Conservation (phyloP, 2,797 vertebrate genomes). For the Labeo calbasu region DNA sequence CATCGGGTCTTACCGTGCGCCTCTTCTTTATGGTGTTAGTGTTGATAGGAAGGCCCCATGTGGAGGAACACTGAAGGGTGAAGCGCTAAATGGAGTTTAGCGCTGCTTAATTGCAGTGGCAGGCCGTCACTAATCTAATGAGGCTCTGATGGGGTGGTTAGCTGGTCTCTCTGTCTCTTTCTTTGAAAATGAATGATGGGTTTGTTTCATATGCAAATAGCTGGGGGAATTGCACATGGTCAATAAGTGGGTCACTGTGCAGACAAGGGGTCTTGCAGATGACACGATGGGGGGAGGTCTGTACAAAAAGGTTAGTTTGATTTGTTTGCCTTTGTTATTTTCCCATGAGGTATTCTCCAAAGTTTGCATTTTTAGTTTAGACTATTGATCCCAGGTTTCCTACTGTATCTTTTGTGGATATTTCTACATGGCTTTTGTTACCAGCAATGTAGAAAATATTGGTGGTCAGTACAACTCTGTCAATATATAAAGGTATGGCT, state of each 20-base stretch:
- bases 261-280: conserved; percentile 65
- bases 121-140: conserved; percentile 81
- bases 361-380: not conserved
- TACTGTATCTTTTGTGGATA: not conserved
- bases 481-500: conserved; percentile 8
- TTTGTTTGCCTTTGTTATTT: conserved; percentile 21
- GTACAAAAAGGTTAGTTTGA: conserved; percentile 22
- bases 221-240: conserved; percentile 72
- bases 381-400: not conserved
- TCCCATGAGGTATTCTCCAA: not conserved
- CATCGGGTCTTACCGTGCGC: conserved; percentile 23
- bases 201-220: conserved; percentile 85
- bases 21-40: conserved; percentile 57
- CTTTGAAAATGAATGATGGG: conserved; percentile 85
- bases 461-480: conserved; percentile 29
- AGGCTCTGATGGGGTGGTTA: conserved; percentile 68
- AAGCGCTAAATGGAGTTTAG: conserved; percentile 70
- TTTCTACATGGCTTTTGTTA: not conserved
- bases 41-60: conserved; percentile 63
- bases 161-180: conserved; percentile 62
- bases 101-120: conserved; percentile 79
- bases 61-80: conserved; percentile 75
- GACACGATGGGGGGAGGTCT: conserved; percentile 16
- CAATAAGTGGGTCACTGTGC: conserved; percentile 80
- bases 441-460: conserved; percentile 66